Percentiles rank a stretch among this genome's conserved stretches.
Conservation (phyloP, 2,888 invertebrate genomes). For the Troides aeacus region DNA sequence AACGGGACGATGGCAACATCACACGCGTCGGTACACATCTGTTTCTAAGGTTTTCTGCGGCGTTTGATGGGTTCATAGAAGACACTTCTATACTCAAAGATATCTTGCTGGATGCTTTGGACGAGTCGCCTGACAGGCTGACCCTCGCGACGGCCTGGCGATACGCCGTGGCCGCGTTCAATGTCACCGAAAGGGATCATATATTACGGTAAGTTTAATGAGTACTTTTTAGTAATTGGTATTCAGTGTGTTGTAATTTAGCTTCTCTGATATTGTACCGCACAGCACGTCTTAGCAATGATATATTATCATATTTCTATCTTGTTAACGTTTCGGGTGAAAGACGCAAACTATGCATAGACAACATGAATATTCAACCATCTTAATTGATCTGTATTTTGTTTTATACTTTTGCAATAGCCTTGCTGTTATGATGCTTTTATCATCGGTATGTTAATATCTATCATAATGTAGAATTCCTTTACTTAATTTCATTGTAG, state of each 20-base stretch:
- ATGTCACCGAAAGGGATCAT: constrained; percentile 43
- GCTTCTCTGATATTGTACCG: no score
- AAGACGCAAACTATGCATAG: not conserved
- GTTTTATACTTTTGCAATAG: no score
- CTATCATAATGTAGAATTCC: no score
- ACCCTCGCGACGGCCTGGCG: constrained; percentile 50
- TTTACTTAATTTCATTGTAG: no score
- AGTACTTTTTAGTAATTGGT: not conserved
- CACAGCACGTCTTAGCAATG: no score
- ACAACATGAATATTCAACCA: not conserved
- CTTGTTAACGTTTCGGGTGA: no score
- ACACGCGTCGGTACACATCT: constrained; percentile 53
- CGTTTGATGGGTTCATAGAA: constrained; percentile 54
- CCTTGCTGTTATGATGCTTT: no score
- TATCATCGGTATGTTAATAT: no score
- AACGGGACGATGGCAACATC: constrained; percentile 47
- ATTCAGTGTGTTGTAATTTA: no score
- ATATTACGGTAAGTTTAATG: constrained; percentile 46
- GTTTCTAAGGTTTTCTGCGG: constrained; percentile 61
- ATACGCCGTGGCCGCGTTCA: constrained; percentile 47
- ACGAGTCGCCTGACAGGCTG: constrained; percentile 37
- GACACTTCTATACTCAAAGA: constrained; percentile 49
- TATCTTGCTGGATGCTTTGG: constrained; percentile 41
- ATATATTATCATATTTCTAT: no score
- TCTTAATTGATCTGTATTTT: no score